phyloP scores from a whole-genome alignment of 2,888 invertebrate genomes.

The Trichacis sp. region DNA sequence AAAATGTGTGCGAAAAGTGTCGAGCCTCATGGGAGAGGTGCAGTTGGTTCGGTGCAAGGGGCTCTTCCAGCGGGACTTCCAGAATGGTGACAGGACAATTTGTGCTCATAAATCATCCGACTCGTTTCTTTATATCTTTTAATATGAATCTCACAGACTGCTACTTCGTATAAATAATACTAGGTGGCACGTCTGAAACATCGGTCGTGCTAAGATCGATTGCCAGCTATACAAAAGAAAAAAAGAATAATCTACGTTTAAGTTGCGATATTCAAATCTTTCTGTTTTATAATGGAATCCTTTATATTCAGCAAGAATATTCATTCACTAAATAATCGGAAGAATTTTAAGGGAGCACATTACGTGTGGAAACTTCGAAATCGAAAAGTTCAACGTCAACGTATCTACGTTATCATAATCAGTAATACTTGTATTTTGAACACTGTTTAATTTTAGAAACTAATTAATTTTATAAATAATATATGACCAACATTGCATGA shows the following conservation, averaged over 20 bases:
- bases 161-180: slow-evolving; percentile 42
- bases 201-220: slow-evolving; percentile 60
- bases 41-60: slow-evolving; percentile 10
- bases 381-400: too few relatives aligned
- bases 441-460: too few relatives aligned
- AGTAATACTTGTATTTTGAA: too few relatives aligned
- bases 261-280: slow-evolving; percentile 18
- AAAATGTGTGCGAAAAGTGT: slow-evolving; percentile 33
- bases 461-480: too few relatives aligned
- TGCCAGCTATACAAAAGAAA: slow-evolving; percentile 42
- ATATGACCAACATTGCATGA: too few relatives aligned
- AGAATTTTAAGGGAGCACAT: too few relatives aligned
- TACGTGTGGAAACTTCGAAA: too few relatives aligned
- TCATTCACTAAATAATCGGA: too few relatives aligned
- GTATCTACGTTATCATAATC: too few relatives aligned
- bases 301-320: neutral
- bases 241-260: slow-evolving; percentile 25
- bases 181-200: slow-evolving; percentile 52
- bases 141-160: slow-evolving; percentile 60
- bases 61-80: slow-evolving; percentile 37
- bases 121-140: slow-evolving; percentile 66
- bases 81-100: slow-evolving; percentile 64
- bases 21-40: slow-evolving; percentile 41
- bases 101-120: slow-evolving; percentile 65
- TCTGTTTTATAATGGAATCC: slow-evolving; percentile 17